These are phyloP conservation scores for Kradibia gibbosae DNA, from an alignment of 1,140 invertebrate species.

Conservation along the genomic window DNA sequence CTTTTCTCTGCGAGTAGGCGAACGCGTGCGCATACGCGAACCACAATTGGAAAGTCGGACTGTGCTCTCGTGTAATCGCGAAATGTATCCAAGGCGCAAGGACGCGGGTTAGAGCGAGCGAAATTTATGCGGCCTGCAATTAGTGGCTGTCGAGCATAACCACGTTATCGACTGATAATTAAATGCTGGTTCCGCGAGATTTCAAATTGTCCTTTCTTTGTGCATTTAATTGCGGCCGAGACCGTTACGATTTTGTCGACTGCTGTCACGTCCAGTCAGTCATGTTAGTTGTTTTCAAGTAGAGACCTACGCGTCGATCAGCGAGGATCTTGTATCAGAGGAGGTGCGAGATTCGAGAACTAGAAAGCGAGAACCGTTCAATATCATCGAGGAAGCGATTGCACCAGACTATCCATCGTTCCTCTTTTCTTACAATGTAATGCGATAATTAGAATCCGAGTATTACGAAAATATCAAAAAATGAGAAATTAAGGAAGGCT, in stretches of 20 bases:
- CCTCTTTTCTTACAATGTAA: background rate
- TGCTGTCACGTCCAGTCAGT: too few species aligned
- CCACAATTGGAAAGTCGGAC: background rate
- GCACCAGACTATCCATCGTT: too few species aligned
- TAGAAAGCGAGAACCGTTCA: too few species aligned
- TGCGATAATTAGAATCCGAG: background rate
- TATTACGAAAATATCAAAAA: background rate
- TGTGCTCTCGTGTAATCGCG: too few species aligned
- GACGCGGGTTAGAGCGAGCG: background rate
- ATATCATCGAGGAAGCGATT: too few species aligned
- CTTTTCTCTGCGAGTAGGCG: constrained; percentile 1
- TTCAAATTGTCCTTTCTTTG: background rate
- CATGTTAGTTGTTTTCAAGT: too few species aligned
- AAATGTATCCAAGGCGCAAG: background rate
- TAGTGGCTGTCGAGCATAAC: background rate
- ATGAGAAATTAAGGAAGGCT: background rate
- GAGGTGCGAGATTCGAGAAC: too few species aligned
- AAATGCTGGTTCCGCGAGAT: background rate
- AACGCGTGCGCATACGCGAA: background rate
- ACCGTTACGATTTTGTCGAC: too few species aligned
- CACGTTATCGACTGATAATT: background rate
- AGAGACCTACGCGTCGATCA: too few species aligned
- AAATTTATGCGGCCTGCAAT: background rate
- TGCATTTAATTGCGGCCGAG: too few species aligned
- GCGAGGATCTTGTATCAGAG: too few species aligned